Evolutionary conservation across 2,113 vertebrate species (phyloP).

Genomic region (Lepus timidus): DNA sequence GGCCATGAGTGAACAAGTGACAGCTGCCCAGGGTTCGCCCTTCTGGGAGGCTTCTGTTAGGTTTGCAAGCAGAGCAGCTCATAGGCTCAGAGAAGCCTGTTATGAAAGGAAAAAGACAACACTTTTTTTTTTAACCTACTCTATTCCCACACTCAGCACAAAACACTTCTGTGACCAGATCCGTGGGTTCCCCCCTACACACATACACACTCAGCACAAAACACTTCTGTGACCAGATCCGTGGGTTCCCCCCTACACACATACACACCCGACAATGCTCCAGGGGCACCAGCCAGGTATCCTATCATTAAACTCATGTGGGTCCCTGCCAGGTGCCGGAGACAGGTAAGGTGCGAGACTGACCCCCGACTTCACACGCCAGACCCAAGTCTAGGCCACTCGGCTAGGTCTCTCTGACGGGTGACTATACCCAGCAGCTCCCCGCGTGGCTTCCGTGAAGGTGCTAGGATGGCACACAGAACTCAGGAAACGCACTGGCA

Average conservation of each 20-base stretch:
- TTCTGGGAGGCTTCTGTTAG: conserved; percentile 69
- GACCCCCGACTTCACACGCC: not conserved
- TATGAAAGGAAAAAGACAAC: not conserved
- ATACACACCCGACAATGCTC: not conserved
- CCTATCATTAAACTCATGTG: not conserved
- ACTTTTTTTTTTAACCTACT: not conserved
- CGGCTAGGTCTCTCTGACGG: not conserved
- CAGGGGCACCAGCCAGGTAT: not conserved
- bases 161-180: not conserved
- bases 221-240: not conserved
- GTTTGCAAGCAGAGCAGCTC: conserved; percentile 65
- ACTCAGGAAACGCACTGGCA: not conserved
- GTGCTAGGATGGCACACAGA: not conserved
- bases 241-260: no score
- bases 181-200: no score
- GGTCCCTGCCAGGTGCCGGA: not conserved
- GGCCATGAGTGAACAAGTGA: conserved; percentile 17
- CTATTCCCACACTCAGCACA: not conserved
- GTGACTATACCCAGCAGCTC: not conserved
- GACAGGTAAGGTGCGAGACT: not conserved
- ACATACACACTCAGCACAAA: not conserved
- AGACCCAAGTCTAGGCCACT: not conserved
- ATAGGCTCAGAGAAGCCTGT: conserved; percentile 71
- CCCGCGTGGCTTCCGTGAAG: not conserved
- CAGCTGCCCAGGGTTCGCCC: conserved; percentile 39